Base-by-base conservation (phyloP, 2,888 invertebrate genomes). In the Palloptera scutellata region DNA sequence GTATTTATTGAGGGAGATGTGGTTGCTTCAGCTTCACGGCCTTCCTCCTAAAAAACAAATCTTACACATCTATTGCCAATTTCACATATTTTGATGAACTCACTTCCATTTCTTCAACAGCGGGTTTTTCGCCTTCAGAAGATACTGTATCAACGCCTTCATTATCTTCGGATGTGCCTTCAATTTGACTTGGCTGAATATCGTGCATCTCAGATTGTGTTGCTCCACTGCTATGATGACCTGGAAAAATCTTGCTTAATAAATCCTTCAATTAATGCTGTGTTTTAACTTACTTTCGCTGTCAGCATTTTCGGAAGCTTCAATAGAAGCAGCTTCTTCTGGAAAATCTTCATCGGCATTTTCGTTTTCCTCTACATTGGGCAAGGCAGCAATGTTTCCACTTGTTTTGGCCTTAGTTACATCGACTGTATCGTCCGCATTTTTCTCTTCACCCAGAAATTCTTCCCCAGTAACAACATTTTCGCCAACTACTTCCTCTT, bases 11-110 rank as follows among this genome's bases (percentile, higher is more conserved):
- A 89, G 2, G 88, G 89, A 1, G 87, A 86, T n/a, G 84, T 79
- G 71, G 89, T 89, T 1, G 93, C 93, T 83, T 93, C 93, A 1
- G 93, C 93, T 85, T 93, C 93, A 61, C 93, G 89, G 3, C 91
- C 93, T 79, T 93, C 93, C 81, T 93, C 92, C 83, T 86, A 84
- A 80, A 65, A 63, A 40, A 41, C 30, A 17, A n/a, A 9, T 30
- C 30, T 4, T 17, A 1, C 43, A 40, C 45, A 52, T 17, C 48
- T 59, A 41, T 52, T 41, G 5, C 8, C 6, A 63, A 11, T 1
- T 41, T 57, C 12, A 30, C 10, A 52, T 61, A 17, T 19, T 12
- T 4, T 17, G n/a, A 57, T 17, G 13, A 51, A 42, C 13, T 64
- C 75, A 83, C 83, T 75, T 84, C 84, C 11, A 84, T 73, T 54